Percentiles rank a stretch among this genome's conserved stretches.
Evolutionary conservation across 2,888 invertebrate species (phyloP).

Genomic region (Rhamphomyia laevipes): DNA sequence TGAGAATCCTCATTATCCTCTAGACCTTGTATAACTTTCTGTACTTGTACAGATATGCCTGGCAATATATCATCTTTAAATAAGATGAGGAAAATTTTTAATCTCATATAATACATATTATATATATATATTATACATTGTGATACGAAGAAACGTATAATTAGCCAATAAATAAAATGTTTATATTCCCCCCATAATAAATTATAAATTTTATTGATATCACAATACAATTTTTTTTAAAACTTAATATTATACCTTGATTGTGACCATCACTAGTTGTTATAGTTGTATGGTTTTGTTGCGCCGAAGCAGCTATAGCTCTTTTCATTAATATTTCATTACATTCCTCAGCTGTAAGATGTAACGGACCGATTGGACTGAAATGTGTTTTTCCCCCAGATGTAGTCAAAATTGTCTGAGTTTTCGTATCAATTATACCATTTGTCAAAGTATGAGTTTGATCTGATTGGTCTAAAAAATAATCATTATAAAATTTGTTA

Average conservation of each 20-base stretch:
- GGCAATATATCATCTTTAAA: constrained; percentile 35
- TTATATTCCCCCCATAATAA: no score
- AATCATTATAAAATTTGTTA: no score
- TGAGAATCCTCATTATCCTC: constrained; percentile 39
- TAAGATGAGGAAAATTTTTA: no score
- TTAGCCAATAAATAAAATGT: constrained; percentile 10
- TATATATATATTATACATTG: no score
- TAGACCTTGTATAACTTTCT: constrained; percentile 39
- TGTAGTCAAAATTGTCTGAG: constrained; percentile 33
- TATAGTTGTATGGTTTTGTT: constrained; percentile 36
- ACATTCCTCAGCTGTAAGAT: constrained; percentile 64
- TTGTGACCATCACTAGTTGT: constrained; percentile 34
- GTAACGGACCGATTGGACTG: constrained; percentile 59
- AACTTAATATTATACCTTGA: constrained; percentile 14
- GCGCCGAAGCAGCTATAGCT: constrained; percentile 53
- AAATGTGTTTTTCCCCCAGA: constrained; percentile 43
- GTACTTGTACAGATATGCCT: constrained; percentile 39
- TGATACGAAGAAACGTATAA: constrained; percentile 12
- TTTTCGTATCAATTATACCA: constrained; percentile 37
- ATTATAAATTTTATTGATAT: not conserved
- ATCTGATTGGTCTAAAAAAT: constrained; percentile 36
- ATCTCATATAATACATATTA: not conserved
- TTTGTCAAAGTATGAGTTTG: constrained; percentile 33
- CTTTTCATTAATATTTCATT: constrained; percentile 67
- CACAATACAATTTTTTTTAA: not conserved